phyloP scores from a whole-genome alignment of 1,140 invertebrate species.

The Dinoponera quadriceps region DNA sequence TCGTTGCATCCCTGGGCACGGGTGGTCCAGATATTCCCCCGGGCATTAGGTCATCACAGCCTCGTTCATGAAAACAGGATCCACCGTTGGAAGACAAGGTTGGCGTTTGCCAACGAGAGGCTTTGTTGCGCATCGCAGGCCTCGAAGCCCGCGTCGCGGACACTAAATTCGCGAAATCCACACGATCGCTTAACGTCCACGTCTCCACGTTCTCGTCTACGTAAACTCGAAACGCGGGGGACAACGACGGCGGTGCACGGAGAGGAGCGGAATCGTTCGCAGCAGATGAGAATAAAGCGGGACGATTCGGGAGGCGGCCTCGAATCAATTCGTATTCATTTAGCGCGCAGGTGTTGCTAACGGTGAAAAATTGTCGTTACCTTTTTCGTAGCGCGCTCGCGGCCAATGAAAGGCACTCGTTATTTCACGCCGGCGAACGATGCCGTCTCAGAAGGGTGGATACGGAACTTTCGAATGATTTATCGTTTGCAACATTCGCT shows the following conservation, averaged over 20 bases:
- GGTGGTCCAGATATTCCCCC: too few relatives aligned
- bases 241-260: neutral
- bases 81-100: neutral
- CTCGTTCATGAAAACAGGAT: neutral
- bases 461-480: constrained; percentile 73
- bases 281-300: constrained; percentile 61
- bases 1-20: too few relatives aligned
- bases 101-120: neutral
- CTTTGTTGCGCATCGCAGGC: neutral
- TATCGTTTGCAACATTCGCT: constrained; percentile 69
- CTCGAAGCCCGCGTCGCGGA: neutral
- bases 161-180: constrained; percentile 4
- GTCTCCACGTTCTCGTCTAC: too few relatives aligned
- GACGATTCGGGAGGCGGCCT: constrained; percentile 65
- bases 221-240: constrained; percentile 2
- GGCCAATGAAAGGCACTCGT: constrained; percentile 72
- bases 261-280: constrained; percentile 26
- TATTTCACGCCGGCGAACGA: constrained; percentile 66
- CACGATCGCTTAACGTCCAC: constrained; percentile 5
- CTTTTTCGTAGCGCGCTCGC: constrained; percentile 60
- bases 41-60: neutral
- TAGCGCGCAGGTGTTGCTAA: constrained; percentile 72
- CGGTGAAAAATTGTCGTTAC: constrained; percentile 77
- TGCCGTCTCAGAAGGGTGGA: constrained; percentile 67
- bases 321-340: constrained; percentile 79